Base-by-base conservation (phyloP, 2,888 invertebrate genomes). In the Conops quadrifasciatus region DNA sequence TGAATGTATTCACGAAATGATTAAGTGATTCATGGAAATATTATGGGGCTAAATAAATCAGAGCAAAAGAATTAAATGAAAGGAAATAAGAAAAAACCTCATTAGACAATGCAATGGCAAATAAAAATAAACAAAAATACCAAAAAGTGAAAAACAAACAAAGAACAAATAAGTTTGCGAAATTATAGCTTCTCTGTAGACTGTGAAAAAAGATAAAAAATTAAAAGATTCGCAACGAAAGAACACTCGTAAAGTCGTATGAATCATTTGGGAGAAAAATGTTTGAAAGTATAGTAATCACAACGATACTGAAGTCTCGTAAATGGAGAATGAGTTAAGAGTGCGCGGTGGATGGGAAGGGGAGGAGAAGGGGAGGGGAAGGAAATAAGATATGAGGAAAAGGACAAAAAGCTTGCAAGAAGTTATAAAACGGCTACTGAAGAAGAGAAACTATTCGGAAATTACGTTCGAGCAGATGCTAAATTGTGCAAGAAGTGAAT, bases 11-110 rank as follows among this genome's bases (percentile, higher is more conserved):
- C 26, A 26, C 9, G 58, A 26, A 24, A 58, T 58, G 58, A 28
- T 24, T 58, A 26, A 24, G 24, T 58, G 58, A 28, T 24, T 58
- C 58, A 58, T 58, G 11, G 26, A 58, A 13, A 24, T 58, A 28
- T 24, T 58, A 28, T 28, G 58, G 4, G 28, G 26, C 19, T 21
- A 56, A 58, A 58, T 36, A 58, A 58, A 58, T 58, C 7, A 15
- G 28, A 15, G 13, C 28, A 58, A n/a, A 58, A 28, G 7, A 9
- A 58, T 11, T 24, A 58, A 9, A 36, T 36, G 36, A 36, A 36
- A 58, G 26, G 58, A 58, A 58, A 26, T 28, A 28, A 58, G 3
- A 26, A 58, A 53, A 53, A 19, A 53, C 2, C 53, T 1, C 13
- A 53, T 13, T 53, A 53, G 21, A 53, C 49, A 53, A 53, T 21